Evolutionary conservation across 1,140 invertebrate genomes (phyloP), one percentile per base, ranked within the genome.

Genomic region (Cydia splendana): DNA sequence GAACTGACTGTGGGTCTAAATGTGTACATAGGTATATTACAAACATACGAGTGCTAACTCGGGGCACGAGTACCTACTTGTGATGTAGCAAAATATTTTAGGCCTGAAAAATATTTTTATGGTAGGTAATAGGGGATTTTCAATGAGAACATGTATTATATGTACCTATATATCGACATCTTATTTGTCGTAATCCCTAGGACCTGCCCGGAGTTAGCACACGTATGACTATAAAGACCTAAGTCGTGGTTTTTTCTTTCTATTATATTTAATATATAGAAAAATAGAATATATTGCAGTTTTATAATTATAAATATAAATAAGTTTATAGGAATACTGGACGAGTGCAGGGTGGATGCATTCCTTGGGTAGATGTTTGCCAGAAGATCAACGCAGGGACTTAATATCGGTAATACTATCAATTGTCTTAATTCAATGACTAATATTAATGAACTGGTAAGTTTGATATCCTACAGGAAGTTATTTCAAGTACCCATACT

Each of bases 321-420:
- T 24, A 24, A 12, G 7, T 62, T 62, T 12, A 24, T 62, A 24
- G 57, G 18, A 57, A 24, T 24, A 18, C n/a, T 53, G 20, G 57
- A 24, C 20, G 57, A 20, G 57, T 62, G 57, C 57, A 62, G 57
- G 18, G 57, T 62, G 57, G 7, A 62, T 18, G 57, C 57, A 62
- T 62, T 62, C 57, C 18, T 57, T 18, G 20, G 20, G 57, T 20
- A 62, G 7, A n/a, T 24, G 20, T 62, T 18, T 6, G 51, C 20
- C 9, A 24, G 20, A 24, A 20, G 1, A 12, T 62, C 20, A 62
- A 20, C 18, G 10, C 57, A 62, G 57, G 57, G 57, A 62, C 18
- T 18, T 2, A 20, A 62, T 62, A 62, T 24, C 20, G 20, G 53
- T 24, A 62, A 18, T 12, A 24, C 10, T 48, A 48, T 48, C 12